Evolutionary conservation across 2,113 vertebrate species (phyloP), one percentile per base, ranked within the genome.

Genomic region (Chionis minor): DNA sequence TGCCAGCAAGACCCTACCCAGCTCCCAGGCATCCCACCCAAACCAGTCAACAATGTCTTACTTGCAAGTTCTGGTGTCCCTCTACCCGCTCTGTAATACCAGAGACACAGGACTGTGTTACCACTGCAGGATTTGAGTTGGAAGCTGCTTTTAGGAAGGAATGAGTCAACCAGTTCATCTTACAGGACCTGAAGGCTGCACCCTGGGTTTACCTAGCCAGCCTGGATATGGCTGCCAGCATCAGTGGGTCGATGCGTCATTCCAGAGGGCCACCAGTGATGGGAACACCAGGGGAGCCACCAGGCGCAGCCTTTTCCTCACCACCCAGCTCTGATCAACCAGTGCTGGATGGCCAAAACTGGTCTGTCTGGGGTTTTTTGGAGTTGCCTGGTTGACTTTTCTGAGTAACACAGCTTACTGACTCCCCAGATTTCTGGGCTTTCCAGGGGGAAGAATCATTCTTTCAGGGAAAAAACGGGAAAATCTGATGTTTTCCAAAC

Each of bases 221-320:
- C 13, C 1, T 3, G 17, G 7, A 9, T 20, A 45, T 0, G 8
- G 51, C 22, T 42, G 26, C 9, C 49, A 44, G 10, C 2, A 1
- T 15, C 8, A 26, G 47, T 10, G 2, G 20, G 15, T 22, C 2
- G 1, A 4, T 12, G 42, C 30, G 35, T 24, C 4, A 1, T 17
- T 20, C 27, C 61, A 21, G 35, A 35, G 23, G 62, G 20, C 7
- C 27, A 10, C 18, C 42, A 12, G 40, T 4, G 26, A 40, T 1
- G 3, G 15, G 16, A 62, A 9, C 7, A 23, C 3, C 1, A 1
- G 9, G 27, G 45, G 12, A 33, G 3, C 30, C 26, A 5, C 12
- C 2, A 2, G 32, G 40, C 38, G 47, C 2, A 3, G 33, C 9
- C 30, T 20, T 40, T 21, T 35, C 49, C 35, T 38, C 21, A 40